These are phyloP conservation scores for Apocrypta bakeri DNA, from an alignment of 1,140 invertebrate genomes.

Conservation along the genomic window DNA sequence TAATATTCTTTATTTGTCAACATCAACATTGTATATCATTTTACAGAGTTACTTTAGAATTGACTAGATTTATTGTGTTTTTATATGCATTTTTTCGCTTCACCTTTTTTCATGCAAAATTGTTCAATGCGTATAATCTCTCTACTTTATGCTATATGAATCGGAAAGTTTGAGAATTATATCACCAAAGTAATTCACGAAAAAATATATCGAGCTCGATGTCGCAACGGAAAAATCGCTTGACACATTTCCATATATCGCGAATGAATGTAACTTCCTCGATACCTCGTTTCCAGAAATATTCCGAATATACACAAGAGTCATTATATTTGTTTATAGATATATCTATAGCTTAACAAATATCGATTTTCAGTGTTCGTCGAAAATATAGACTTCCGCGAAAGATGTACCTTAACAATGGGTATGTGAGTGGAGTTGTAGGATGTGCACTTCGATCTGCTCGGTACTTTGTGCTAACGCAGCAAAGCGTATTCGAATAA, in stretches of 20 bases:
- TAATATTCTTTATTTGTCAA: too few species aligned
- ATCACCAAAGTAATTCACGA: background rate
- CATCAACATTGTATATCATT: background rate
- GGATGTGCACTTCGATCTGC: background rate
- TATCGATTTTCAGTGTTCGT: background rate
- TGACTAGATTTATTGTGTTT: background rate
- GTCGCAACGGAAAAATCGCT: background rate
- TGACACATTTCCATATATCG: background rate
- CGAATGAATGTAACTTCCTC: slow-evolving; percentile 9
- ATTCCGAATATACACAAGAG: background rate
- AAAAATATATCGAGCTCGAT: background rate
- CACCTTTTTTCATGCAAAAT: slow-evolving; percentile 1
- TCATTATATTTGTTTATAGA: too few species aligned
- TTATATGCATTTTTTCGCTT: background rate
- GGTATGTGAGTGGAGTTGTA: too few species aligned
- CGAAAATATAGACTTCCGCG: slow-evolving; percentile 34
- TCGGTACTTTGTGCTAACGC: background rate
- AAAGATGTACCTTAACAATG: background rate
- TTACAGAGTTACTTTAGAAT: background rate
- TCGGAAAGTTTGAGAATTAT: background rate
- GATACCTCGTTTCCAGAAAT: slow-evolving; percentile 26
- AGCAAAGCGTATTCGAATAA: too few species aligned
- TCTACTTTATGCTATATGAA: background rate
- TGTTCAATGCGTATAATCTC: background rate
- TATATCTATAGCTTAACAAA: background rate